A percentile compares a stretch with the other conserved stretches of the same genome.
Evolutionary conservation across 2,888 invertebrate genomes (phyloP).

Genomic region (Agrenia bidenticulata): DNA sequence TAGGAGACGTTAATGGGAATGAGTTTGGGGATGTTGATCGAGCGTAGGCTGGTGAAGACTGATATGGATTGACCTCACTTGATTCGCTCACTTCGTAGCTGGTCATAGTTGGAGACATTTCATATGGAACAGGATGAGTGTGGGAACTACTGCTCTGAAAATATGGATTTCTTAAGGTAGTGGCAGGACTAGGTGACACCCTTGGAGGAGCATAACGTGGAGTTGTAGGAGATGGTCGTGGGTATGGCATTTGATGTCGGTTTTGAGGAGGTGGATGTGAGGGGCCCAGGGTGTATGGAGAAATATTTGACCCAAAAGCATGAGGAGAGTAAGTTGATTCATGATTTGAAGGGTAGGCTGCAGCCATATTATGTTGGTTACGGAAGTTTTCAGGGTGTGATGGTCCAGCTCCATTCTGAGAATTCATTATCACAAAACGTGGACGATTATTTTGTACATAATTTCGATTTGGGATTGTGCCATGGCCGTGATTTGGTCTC

Average conservation of each 20-base stretch:
- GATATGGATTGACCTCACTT: slow-evolving; percentile 10
- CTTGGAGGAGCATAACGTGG: slow-evolving; percentile 7
- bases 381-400: neutral
- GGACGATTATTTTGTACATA: slow-evolving; percentile 23
- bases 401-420: slow-evolving; percentile 25
- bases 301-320: slow-evolving; percentile 15
- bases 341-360: slow-evolving; percentile 4
- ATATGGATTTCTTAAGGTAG: slow-evolving; percentile 3
- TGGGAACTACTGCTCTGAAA: neutral
- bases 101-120: neutral
- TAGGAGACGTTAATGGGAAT: slow-evolving; percentile 4
- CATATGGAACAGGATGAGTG: neutral
- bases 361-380: slow-evolving; percentile 3
- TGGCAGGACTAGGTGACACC: neutral
- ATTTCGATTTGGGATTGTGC: slow-evolving; percentile 17
- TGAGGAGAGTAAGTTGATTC: slow-evolving; percentile 15
- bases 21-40: neutral
- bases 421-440: slow-evolving; percentile 26
- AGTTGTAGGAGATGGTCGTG: slow-evolving; percentile 8
- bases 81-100: slow-evolving; percentile 8
- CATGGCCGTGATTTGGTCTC: neutral
- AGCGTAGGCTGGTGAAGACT: neutral
- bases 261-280: slow-evolving; percentile 5
- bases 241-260: slow-evolving; percentile 8
- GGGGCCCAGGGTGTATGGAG: neutral